A percentile compares a stretch with the other conserved stretches of the same genome.
These are phyloP conservation scores for Pogonophryne albipinna DNA, from an alignment of 2,797 vertebrate genomes.

Conservation along the genomic window DNA sequence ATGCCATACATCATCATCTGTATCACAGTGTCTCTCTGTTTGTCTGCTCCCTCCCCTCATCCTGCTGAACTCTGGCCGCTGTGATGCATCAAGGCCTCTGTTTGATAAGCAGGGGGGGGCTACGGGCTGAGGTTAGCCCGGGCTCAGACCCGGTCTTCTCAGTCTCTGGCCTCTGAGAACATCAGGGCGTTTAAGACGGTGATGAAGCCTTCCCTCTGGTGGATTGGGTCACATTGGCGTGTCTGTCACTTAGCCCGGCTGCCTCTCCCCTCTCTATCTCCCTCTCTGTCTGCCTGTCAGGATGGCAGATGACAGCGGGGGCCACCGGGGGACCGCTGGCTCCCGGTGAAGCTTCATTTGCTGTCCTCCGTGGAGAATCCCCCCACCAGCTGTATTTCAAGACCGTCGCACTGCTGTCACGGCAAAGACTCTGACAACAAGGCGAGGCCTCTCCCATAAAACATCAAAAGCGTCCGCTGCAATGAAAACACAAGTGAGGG, in stretches of 20 bases:
- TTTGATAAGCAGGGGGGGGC: constrained; percentile 35
- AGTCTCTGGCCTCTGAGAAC: constrained; percentile 53
- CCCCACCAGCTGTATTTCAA: constrained; percentile 77
- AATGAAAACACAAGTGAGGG: constrained; percentile 68
- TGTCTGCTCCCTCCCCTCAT: constrained; percentile 2
- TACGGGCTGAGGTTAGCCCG: constrained; percentile 1
- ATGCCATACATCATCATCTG: constrained; percentile 14
- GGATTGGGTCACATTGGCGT: constrained; percentile 46
- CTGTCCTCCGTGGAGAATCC: constrained; percentile 65
- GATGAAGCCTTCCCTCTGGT: constrained; percentile 62
- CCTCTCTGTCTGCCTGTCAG: constrained; percentile 65
- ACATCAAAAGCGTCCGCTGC: constrained; percentile 69
- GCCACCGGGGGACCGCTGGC: constrained; percentile 53
- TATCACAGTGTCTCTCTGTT: constrained; percentile 6
- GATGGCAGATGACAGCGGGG: constrained; percentile 71
- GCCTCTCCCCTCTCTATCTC: constrained; percentile 50
- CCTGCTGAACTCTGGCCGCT: constrained; percentile 30
- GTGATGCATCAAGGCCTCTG: constrained; percentile 42
- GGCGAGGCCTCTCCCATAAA: constrained; percentile 71
- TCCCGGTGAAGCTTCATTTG: constrained; percentile 75
- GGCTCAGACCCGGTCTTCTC: constrained; percentile 34
- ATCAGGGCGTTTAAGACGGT: constrained; percentile 40
- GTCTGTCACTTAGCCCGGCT: constrained; percentile 65
- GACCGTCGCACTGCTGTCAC: constrained; percentile 68
- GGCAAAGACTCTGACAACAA: constrained; percentile 58